Percentiles rank a stretch among this genome's conserved stretches.
These are phyloP conservation scores for Garrulus glandarius DNA, from an alignment of 2,797 vertebrate genomes.

Conservation along the genomic window DNA sequence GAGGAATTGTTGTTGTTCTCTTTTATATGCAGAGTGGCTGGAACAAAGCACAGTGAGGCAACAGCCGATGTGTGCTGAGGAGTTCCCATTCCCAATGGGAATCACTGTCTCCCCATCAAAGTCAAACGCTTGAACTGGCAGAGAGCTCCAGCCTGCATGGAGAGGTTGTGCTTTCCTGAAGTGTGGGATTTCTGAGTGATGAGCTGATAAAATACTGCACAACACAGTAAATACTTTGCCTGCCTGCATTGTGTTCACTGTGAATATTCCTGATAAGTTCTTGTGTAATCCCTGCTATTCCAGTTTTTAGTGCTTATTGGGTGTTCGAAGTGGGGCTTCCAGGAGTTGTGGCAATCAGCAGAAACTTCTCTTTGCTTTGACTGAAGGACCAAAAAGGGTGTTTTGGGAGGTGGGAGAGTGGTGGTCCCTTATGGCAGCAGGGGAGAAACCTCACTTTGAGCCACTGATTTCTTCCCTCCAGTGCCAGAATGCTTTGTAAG, in stretches of 20 bases:
- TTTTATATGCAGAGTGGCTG: background rate
- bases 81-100: background rate
- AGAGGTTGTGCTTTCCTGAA: background rate
- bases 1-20: background rate
- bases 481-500: background rate
- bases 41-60: background rate
- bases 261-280: background rate
- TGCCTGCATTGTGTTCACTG: background rate
- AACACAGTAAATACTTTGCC: background rate
- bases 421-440: background rate
- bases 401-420: background rate
- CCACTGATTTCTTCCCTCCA: background rate
- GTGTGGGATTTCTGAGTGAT: background rate
- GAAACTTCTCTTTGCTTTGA: background rate
- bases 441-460: background rate
- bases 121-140: no score
- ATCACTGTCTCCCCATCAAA: background rate
- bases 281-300: background rate
- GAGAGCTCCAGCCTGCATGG: background rate
- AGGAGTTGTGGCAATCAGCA: background rate
- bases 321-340: background rate
- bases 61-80: background rate
- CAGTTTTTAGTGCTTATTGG: rapidly evolving
- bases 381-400: background rate
- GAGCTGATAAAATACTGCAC: background rate